Evolutionary conservation across 92 coral and sea anemone genomes (phyloP).

Genomic region (Montipora capitata): DNA sequence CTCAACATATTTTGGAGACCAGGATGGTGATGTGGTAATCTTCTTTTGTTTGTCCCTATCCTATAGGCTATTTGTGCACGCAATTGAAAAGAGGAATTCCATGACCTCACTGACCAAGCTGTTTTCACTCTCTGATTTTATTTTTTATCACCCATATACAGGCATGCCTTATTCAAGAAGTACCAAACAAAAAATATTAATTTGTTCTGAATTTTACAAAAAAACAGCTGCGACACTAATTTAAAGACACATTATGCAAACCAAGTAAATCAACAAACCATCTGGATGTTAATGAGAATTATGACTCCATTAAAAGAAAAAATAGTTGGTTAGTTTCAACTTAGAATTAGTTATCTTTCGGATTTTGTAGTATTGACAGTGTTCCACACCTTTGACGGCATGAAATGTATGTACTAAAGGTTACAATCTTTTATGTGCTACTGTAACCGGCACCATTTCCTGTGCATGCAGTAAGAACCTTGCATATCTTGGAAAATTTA

Average conservation of each 20-base stretch:
- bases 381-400: slow-evolving; percentile 6
- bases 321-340: slow-evolving; percentile 14
- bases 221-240: background rate
- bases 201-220: too few species aligned
- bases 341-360: background rate
- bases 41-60: too few species aligned
- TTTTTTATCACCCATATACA: slow-evolving; percentile 8
- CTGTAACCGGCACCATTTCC: too few species aligned
- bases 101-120: slow-evolving; percentile 14
- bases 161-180: background rate
- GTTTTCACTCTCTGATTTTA: background rate
- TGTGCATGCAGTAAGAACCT: background rate
- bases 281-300: slow-evolving; percentile 3
- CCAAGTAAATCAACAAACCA: slow-evolving; percentile 16
- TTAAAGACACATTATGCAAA: slow-evolving; percentile 8
- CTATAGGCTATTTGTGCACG: slow-evolving; percentile 1
- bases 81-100: slow-evolving; percentile 14
- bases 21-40: too few species aligned
- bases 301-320: slow-evolving; percentile 12
- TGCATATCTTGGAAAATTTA: slow-evolving; percentile 17
- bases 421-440: background rate
- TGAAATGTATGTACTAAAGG: background rate
- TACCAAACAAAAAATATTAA: background rate
- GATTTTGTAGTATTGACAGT: slow-evolving; percentile 11
- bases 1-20: too few species aligned